Conservation (phyloP, 2,797 vertebrate species). For the Notolabrus celidotus region DNA sequence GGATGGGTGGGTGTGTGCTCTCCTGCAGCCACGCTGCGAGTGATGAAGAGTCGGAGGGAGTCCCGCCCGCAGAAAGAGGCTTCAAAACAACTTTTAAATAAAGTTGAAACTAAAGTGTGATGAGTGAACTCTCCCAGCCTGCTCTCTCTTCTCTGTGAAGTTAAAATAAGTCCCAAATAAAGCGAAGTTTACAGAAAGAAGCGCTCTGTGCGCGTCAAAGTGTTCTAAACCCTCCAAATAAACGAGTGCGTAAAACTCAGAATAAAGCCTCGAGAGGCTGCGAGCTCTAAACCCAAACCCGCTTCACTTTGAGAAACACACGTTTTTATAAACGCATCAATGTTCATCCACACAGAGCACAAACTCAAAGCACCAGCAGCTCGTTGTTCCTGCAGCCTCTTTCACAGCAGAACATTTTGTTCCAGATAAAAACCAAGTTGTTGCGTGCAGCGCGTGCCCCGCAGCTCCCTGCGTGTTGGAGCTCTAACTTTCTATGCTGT, state of each 20-base stretch:
- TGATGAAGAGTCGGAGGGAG: conserved; percentile 1
- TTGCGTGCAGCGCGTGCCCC: neutral
- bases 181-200: neutral
- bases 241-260: neutral
- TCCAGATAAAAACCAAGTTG: neutral
- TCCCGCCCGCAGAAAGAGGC: neutral
- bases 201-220: neutral
- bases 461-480: neutral
- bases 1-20: conserved; percentile 3
- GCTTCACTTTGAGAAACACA: rapidly evolving
- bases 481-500: neutral
- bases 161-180: no score
- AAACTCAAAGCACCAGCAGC: rapidly evolving
- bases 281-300: rapidly evolving
- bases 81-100: neutral
- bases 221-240: neutral
- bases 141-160: neutral
- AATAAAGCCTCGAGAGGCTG: neutral
- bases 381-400: neutral
- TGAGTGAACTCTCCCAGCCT: rapidly evolving
- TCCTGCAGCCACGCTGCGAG: neutral
- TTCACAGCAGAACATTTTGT: conserved; percentile 40
- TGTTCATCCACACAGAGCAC: neutral
- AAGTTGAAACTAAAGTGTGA: neutral
- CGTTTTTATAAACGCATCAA: rapidly evolving